Evolutionary conservation across 2,113 vertebrate species (phyloP).

Genomic region (Alosa alosa): DNA sequence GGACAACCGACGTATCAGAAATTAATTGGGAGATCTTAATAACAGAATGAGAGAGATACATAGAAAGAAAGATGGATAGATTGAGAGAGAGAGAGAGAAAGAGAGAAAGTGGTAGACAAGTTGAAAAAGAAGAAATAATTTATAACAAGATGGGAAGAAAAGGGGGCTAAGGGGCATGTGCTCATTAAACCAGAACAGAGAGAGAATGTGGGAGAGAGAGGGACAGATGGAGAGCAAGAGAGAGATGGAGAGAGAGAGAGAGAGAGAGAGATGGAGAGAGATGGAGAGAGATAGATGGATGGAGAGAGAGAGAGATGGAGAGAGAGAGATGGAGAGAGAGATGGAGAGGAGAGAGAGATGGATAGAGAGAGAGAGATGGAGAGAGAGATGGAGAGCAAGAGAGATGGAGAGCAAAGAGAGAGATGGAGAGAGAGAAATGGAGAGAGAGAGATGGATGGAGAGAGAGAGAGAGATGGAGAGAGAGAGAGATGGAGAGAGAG

Average conservation of each 20-base stretch:
- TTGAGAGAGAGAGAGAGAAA: background rate
- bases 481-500: too few relatives aligned
- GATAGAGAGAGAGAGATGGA: too few relatives aligned
- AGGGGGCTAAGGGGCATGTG: background rate
- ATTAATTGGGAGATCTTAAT: background rate
- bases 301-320: background rate
- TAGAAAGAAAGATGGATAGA: background rate
- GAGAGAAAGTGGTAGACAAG: background rate
- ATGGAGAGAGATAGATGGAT: background rate
- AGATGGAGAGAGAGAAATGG: too few relatives aligned
- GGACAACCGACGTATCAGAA: background rate
- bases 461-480: background rate
- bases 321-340: too few relatives aligned
- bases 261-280: background rate
- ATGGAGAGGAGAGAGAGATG: too few relatives aligned
- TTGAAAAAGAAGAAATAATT: background rate
- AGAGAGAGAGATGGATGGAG: slow-evolving; percentile 10
- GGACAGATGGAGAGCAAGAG: background rate
- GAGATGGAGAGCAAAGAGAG: too few relatives aligned
- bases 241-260: background rate
- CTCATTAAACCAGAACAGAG: background rate
- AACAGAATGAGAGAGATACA: slow-evolving; percentile 1
- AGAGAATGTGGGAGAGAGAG: background rate
- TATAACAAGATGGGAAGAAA: background rate
- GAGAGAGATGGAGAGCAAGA: too few relatives aligned